phyloP scores from a whole-genome alignment of 2,888 invertebrate species.

The Hanleya hanleyi region DNA sequence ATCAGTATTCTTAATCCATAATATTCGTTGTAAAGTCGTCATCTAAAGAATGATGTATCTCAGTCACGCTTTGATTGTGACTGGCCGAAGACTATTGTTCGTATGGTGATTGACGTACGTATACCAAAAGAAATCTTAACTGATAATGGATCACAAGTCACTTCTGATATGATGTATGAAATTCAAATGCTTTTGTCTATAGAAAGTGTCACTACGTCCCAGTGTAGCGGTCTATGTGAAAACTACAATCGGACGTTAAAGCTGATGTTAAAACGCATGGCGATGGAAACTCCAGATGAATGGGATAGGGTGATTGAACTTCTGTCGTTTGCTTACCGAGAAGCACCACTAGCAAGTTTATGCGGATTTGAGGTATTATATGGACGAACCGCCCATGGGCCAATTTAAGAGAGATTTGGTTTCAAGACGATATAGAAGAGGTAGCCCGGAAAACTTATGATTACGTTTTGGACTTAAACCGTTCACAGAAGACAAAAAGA shows the following conservation, averaged over 20 bases:
- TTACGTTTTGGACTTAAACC: no score
- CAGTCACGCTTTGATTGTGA: no score
- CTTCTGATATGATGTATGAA: constrained; percentile 31
- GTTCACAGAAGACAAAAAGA: no score
- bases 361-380: constrained; percentile 42
- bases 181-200: constrained; percentile 29
- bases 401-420: constrained; percentile 24
- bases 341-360: no score
- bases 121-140: constrained; percentile 35
- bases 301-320: no score
- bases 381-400: constrained; percentile 32
- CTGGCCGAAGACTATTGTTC: constrained; percentile 38
- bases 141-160: constrained; percentile 42
- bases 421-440: constrained; percentile 40
- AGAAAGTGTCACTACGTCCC: constrained; percentile 23
- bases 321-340: no score
- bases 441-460: no score
- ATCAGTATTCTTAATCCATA: no score
- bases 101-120: constrained; percentile 27
- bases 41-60: no score
- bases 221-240: constrained; percentile 32
- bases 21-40: no score
- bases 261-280: constrained; percentile 26
- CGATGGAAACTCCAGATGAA: constrained; percentile 20
- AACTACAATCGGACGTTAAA: constrained; percentile 31